Evolutionary conservation across 1,140 invertebrate species (phyloP), one percentile per base, ranked within the genome.

Genomic region (Mycetomoellerius zeteki): DNA sequence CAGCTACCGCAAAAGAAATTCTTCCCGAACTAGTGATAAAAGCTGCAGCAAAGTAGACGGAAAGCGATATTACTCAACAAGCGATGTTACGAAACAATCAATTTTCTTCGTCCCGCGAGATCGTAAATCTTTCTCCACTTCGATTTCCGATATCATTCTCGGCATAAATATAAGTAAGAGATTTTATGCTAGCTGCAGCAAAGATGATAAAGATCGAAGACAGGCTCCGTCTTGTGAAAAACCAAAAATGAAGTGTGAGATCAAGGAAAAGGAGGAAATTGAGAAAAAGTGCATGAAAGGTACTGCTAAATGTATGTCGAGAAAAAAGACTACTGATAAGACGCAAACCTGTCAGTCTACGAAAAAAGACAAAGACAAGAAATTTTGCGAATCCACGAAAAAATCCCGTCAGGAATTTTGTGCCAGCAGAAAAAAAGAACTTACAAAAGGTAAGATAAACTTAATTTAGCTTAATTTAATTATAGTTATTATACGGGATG

Each of bases 361-460:
- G 58, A 21, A 21, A 60, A 21, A 37, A 69, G 27, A 14, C 6
- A 16, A 86, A 72, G 27, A 47, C 3, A 52, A 62, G 6, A 64
- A 64, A 64, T n/a, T 14, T n/a, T 12, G 8, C 3, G 21, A 50
- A 30, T 33, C 37, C 16, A 3, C 71, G 37, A 19, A 14, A 16
- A 80, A 14, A 30, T 69, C n/a, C 16, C 4, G 1, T 43, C 47
- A 7, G 3, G 47, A 69, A 14, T 43, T 21, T 4, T 89, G 88
- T 14, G 2, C 10, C 0, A 60, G 8, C 5, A 86, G 30, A 33
- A 86, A 80, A 12, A 30, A 60, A 19, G 1, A 56, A 24, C 7
- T 64, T 56, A 33, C 6, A 24, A 60, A 69, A 81, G 75, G 88
- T 89, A 24, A 56, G 1, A 24, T 65, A 65, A 37, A 37, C 3